These are phyloP conservation scores for Myripristis jacobus DNA, from an alignment of 2,797 vertebrate genomes.

Conservation along the genomic window DNA sequence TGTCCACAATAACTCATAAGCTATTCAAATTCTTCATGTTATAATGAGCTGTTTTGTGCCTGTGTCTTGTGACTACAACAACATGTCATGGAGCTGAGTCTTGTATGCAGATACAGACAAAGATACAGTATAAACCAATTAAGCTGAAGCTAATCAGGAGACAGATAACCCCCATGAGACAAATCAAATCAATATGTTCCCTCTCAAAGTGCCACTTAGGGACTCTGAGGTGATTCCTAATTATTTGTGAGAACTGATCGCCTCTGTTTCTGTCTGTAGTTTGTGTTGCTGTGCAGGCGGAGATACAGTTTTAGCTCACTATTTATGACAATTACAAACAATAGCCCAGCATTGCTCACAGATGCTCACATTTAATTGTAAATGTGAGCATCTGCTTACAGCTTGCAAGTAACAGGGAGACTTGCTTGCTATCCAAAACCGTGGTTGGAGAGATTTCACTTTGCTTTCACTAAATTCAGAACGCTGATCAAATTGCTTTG, in stretches of 20 bases:
- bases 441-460: too few relatives aligned
- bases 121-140: slow-evolving; percentile 34
- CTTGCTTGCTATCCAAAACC: background rate
- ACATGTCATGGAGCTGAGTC: background rate
- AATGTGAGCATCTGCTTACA: background rate
- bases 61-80: slow-evolving; percentile 2
- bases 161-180: slow-evolving; percentile 37
- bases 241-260: slow-evolving; percentile 15
- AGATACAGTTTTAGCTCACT: background rate
- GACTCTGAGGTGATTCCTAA: slow-evolving; percentile 21
- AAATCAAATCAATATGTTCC: slow-evolving; percentile 47
- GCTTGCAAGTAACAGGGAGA: background rate
- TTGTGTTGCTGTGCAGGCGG: background rate
- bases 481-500: too few relatives aligned
- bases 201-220: slow-evolving; percentile 6
- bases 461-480: too few relatives aligned
- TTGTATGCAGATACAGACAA: slow-evolving; percentile 11
- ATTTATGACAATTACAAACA: background rate
- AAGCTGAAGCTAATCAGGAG: slow-evolving; percentile 28
- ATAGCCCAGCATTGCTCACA: background rate
- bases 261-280: slow-evolving; percentile 2
- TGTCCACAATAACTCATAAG: background rate
- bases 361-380: background rate
- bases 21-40: background rate
- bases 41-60: background rate